These are phyloP conservation scores for Gambusia yucatana DNA, from an alignment of 2,797 vertebrate species.

Conservation along the genomic window DNA sequence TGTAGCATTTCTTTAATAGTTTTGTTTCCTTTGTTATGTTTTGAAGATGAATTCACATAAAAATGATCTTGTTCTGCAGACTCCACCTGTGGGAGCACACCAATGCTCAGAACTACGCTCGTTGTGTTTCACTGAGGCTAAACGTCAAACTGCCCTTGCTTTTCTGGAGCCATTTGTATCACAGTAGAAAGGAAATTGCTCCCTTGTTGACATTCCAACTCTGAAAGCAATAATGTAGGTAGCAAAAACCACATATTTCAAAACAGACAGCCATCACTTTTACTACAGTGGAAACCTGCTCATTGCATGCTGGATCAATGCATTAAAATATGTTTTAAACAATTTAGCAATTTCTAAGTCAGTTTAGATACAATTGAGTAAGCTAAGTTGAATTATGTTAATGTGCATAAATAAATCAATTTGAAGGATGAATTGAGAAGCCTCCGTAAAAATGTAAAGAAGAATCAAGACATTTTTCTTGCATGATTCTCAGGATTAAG, in stretches of 20 bases:
- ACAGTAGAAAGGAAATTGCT: slow-evolving; percentile 27
- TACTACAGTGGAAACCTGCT: neutral
- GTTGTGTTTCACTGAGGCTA: slow-evolving; percentile 1
- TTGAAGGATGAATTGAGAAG: neutral
- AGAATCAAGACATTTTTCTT: neutral
- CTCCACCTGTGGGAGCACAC: neutral
- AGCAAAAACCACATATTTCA: slow-evolving; percentile 3
- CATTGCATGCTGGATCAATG: neutral
- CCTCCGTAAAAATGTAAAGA: neutral
- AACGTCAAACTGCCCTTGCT: neutral
- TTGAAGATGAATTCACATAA: neutral
- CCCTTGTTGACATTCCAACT: slow-evolving; percentile 11
- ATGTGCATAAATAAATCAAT: too few relatives aligned
- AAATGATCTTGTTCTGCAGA: neutral
- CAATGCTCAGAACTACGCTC: neutral
- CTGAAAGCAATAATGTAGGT: neutral
- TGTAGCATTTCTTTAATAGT: neutral
- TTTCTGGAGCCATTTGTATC: slow-evolving; percentile 19
- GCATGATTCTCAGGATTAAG: neutral
- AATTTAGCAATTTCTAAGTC: neutral
- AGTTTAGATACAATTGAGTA: neutral
- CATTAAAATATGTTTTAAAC: neutral
- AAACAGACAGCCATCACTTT: neutral
- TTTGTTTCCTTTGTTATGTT: neutral
- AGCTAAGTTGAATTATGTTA: too few relatives aligned